Evolutionary conservation across 2,888 invertebrate species (phyloP).

Genomic region (Drosophila falleni): DNA sequence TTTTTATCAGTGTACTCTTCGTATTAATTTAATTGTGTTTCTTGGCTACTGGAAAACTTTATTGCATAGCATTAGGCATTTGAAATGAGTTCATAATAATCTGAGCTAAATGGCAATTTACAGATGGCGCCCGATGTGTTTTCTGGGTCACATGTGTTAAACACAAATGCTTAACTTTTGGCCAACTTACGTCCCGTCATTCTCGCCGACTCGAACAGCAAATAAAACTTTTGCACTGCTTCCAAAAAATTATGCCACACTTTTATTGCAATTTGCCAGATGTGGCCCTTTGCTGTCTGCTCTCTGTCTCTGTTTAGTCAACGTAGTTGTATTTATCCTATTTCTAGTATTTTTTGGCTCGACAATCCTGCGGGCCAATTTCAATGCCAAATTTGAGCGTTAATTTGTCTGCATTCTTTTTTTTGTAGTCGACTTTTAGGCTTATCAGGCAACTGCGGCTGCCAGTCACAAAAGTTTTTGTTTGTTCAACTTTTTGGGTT

Average conservation of each 20-base stretch:
- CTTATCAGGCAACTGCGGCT: constrained; percentile 54
- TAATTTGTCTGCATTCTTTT: constrained; percentile 53
- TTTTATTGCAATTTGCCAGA: constrained; percentile 49
- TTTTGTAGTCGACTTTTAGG: constrained; percentile 44
- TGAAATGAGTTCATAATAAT: constrained; percentile 72
- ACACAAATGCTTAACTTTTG: constrained; percentile 67
- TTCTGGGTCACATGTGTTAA: constrained; percentile 69
- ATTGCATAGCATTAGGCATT: constrained; percentile 40
- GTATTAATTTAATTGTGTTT: constrained; percentile 70
- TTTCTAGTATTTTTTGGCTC: constrained; percentile 29
- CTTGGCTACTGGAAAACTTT: constrained; percentile 45
- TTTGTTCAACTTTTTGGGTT: constrained; percentile 23
- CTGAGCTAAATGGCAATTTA: constrained; percentile 48
- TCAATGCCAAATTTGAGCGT: constrained; percentile 61
- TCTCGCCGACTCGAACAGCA: background rate
- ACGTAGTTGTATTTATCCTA: background rate
- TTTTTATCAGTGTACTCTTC: too few relatives aligned
- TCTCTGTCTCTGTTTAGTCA: constrained; percentile 8
- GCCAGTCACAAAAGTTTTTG: constrained; percentile 32
- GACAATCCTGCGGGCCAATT: constrained; percentile 21
- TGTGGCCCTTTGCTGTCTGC: constrained; percentile 19
- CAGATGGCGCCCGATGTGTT: constrained; percentile 31
- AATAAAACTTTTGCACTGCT: constrained; percentile 44
- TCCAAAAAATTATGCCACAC: constrained; percentile 57
- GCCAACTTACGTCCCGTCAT: constrained; percentile 8